Conservation (phyloP, 2,797 vertebrate species). For the Neosalanx taihuensis region DNA sequence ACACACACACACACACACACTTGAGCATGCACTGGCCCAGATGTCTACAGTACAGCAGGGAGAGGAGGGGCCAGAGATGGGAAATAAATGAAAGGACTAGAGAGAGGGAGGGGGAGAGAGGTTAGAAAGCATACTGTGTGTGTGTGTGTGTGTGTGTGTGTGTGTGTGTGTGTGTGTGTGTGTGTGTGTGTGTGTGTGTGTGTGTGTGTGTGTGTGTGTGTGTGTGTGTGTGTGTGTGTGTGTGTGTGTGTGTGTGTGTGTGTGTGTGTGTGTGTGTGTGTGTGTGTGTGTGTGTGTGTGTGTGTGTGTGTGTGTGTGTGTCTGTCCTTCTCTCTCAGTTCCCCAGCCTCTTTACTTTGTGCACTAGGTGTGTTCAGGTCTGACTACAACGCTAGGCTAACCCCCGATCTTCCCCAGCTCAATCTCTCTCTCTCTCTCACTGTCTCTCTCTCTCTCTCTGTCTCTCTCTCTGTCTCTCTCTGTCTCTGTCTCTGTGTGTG, state of each 20-base stretch:
- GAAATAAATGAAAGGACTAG: neutral
- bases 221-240: too few species aligned
- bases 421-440: neutral
- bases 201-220: too few species aligned
- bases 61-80: neutral
- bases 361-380: neutral
- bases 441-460: too few species aligned
- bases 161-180: too few species aligned
- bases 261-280: too few species aligned
- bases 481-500: too few species aligned
- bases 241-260: too few species aligned
- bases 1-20: slow-evolving; percentile 19
- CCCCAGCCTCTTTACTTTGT: neutral
- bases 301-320: too few species aligned
- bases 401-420: neutral
- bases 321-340: neutral
- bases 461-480: too few species aligned
- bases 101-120: neutral
- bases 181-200: too few species aligned
- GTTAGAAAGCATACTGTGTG: neutral
- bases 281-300: too few species aligned
- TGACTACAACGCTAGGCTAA: neutral
- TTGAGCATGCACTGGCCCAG: slow-evolving; percentile 34
- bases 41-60: slow-evolving; percentile 32
- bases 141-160: neutral